Evolutionary conservation across 2,888 invertebrate genomes (phyloP).

Genomic region (Apotomis betuletana): DNA sequence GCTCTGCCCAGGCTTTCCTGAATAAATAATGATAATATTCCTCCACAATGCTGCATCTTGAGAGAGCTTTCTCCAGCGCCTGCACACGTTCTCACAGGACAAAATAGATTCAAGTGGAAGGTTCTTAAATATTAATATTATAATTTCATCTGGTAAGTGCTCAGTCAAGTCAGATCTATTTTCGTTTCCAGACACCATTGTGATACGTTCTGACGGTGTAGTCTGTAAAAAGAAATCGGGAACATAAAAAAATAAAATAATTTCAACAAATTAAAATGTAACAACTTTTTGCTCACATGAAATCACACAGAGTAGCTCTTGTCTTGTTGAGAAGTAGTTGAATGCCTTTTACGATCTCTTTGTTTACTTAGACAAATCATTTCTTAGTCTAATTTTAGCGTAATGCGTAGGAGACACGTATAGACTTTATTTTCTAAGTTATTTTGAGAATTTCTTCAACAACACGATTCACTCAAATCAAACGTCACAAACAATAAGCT

Average conservation of each 20-base stretch:
- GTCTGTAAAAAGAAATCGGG: conserved; percentile 4
- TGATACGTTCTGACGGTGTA: background rate
- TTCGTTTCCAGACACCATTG: conserved; percentile 45
- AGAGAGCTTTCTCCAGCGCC: conserved; percentile 67
- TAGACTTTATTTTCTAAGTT: conserved; percentile 32
- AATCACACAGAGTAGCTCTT: conserved; percentile 15
- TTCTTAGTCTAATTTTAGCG: conserved; percentile 58
- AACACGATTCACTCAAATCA: conserved; percentile 27
- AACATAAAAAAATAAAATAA: background rate
- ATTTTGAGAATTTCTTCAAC: conserved; percentile 38
- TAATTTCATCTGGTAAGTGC: conserved; percentile 71
- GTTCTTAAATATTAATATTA: conserved; percentile 69
- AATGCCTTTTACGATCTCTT: conserved; percentile 21
- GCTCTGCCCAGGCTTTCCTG: conserved; percentile 68
- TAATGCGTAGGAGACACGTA: conserved; percentile 44
- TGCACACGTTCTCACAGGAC: conserved; percentile 67
- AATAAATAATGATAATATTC: conserved; percentile 62
- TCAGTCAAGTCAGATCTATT: conserved; percentile 41
- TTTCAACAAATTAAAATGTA: background rate
- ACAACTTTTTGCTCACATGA: conserved; percentile 11
- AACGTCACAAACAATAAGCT: conserved; percentile 20
- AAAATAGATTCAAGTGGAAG: conserved; percentile 66
- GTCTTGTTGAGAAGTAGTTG: background rate
- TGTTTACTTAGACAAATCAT: conserved; percentile 58
- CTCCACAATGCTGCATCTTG: conserved; percentile 68